Evolutionary conservation across 2,113 vertebrate genomes (phyloP).

Genomic region (Tinamus guttatus): DNA sequence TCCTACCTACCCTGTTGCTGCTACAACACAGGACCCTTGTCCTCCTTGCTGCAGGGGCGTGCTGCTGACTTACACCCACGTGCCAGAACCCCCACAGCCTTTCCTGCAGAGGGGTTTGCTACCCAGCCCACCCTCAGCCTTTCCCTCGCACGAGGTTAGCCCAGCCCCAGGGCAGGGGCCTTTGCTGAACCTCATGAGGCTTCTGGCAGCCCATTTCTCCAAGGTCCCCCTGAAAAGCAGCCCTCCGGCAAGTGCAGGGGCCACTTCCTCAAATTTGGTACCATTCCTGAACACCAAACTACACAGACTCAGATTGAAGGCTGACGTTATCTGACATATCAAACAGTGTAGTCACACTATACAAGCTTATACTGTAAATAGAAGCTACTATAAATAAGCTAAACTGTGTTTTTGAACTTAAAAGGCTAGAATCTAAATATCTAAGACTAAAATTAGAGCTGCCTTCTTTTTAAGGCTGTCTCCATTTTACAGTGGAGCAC

Average conservation of each 20-base stretch:
- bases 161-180: not conserved
- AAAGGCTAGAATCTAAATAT: not conserved
- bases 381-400: not conserved
- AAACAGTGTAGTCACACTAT: not conserved
- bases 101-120: not conserved
- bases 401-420: not conserved
- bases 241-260: not conserved
- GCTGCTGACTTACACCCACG: not conserved
- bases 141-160: not conserved
- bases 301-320: not conserved
- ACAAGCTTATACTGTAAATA: not conserved
- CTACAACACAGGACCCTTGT: not conserved
- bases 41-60: not conserved
- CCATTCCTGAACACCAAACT: not conserved
- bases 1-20: not conserved
- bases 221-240: not conserved
- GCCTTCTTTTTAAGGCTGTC: not conserved
- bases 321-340: not conserved
- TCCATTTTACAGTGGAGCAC: not conserved
- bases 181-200: not conserved
- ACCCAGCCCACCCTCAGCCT: not conserved
- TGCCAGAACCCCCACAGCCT: not conserved
- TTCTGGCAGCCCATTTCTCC: not conserved
- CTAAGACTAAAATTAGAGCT: not conserved
- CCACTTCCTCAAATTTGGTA: not conserved